phyloP scores from a whole-genome alignment of 2,113 vertebrate genomes.

The Sorex araneus region DNA sequence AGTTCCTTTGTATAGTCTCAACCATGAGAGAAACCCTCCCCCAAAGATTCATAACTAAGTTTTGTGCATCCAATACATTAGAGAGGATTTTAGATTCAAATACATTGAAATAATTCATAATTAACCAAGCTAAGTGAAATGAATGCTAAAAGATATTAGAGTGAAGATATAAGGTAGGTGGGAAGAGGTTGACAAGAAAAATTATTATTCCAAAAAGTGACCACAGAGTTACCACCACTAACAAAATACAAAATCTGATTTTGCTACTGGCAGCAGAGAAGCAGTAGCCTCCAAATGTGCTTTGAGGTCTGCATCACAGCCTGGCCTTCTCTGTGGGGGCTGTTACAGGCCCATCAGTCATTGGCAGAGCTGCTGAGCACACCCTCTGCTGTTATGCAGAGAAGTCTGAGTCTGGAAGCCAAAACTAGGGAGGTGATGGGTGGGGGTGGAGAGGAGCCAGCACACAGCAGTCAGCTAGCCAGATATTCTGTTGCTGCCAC shows the following conservation, averaged over 20 bases:
- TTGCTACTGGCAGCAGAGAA: slow-evolving; percentile 55
- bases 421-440: slow-evolving; percentile 59
- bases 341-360: slow-evolving; percentile 71
- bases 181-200: slow-evolving; percentile 36
- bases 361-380: slow-evolving; percentile 67
- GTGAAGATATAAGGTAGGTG: not conserved
- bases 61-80: slow-evolving; percentile 9
- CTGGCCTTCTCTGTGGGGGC: slow-evolving; percentile 58
- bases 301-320: slow-evolving; percentile 71
- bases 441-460: slow-evolving; percentile 21
- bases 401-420: slow-evolving; percentile 64
- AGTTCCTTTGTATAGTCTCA: not conserved
- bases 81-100: slow-evolving; percentile 49
- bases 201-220: slow-evolving; percentile 53
- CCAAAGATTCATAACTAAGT: slow-evolving; percentile 49
- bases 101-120: slow-evolving; percentile 44
- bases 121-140: slow-evolving; percentile 48
- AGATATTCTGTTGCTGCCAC: slow-evolving; percentile 65
- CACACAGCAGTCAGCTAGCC: slow-evolving; percentile 52
- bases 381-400: slow-evolving; percentile 82
- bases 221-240: slow-evolving; percentile 38
- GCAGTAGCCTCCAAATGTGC: slow-evolving; percentile 71
- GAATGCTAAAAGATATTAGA: not conserved
- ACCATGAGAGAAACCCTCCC: not conserved
- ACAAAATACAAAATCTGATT: slow-evolving; percentile 62